Evolutionary conservation across 2,888 invertebrate genomes (phyloP), one percentile per base, ranked within the genome.

Genomic region (Acrocyrtus sp.): DNA sequence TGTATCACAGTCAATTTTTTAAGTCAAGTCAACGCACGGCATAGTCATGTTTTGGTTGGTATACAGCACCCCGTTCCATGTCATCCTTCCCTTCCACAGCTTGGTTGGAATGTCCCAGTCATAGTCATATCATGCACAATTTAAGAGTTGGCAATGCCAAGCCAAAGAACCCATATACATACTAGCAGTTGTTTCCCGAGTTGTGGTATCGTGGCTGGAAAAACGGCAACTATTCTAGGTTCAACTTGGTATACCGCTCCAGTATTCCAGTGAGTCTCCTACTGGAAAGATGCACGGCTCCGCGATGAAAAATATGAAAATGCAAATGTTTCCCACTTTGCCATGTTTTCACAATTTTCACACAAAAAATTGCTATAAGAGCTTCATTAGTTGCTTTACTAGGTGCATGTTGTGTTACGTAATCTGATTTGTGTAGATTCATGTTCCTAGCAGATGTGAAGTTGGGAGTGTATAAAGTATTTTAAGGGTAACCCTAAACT

Each of bases 61-160:
- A 43, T 53, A 27, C 21, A 47, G 17, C n/a, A 19, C 34, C 22
- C 34, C 29, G 21, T 48, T 17, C 58, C 58, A 45, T 58, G 12
- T 15, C 12, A 10, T 39, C 39, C 12, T 39, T 39, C 12, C 39
- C 39, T 39, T 39, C 12, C 12, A 15, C 57, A 50, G 22, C 29
- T 54, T 34, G n/a, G 56, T 43, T 60, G 67, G 58, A 67, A 53
- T 69, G 61, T 69, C 50, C 69, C 69, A 51, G 53, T 53, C 51
- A 63, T 45, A 45, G 34, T 26, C 47, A 47, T 41, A 26, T 68
- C 50, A 60, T 58, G 45, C 29, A 50, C 45, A 43, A 53, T n/a
- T n/a, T n/a, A 67, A 67, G 43, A 27, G 60, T 68, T 68, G 68
- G 60, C 68, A 68, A 68, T 68, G 68, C 68, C 68, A 68, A 39